phyloP scores from a whole-genome alignment of 2,888 invertebrate species.

The Cheilosia grossa region DNA sequence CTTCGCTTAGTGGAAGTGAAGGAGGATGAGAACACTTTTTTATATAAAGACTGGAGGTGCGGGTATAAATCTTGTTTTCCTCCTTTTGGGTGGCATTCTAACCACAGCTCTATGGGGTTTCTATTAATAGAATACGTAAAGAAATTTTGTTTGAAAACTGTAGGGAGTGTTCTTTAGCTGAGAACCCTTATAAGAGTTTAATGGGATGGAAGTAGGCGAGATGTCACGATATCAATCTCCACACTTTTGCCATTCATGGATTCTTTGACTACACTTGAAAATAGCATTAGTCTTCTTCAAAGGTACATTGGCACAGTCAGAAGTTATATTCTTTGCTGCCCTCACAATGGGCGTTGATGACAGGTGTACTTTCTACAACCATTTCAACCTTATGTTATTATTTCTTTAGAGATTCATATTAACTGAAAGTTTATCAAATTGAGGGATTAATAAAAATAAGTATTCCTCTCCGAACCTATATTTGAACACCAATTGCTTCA shows the following conservation, averaged over 20 bases:
- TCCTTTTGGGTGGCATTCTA: slow-evolving; percentile 24
- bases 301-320: not conserved
- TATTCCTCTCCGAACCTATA: too few relatives aligned
- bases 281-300: not conserved
- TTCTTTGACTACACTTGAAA: too few relatives aligned
- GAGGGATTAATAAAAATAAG: too few relatives aligned
- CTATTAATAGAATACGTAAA: slow-evolving; percentile 3
- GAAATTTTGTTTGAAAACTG: not conserved
- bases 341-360: not conserved
- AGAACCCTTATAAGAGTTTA: too few relatives aligned
- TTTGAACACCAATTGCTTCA: too few relatives aligned
- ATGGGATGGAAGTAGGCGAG: too few relatives aligned
- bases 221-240: too few relatives aligned
- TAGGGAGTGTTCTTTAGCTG: not conserved
- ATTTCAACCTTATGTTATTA: not conserved
- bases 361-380: not conserved
- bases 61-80: slow-evolving; percentile 16
- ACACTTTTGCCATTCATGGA: too few relatives aligned
- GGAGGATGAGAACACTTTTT: not conserved
- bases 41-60: not conserved
- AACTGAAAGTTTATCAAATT: too few relatives aligned
- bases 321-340: not conserved
- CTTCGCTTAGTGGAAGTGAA: not conserved
- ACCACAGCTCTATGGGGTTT: slow-evolving; percentile 9
- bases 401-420: too few relatives aligned